These are phyloP conservation scores for Saccostrea cuccullata DNA, from an alignment of 1,140 invertebrate genomes.

Conservation along the genomic window DNA sequence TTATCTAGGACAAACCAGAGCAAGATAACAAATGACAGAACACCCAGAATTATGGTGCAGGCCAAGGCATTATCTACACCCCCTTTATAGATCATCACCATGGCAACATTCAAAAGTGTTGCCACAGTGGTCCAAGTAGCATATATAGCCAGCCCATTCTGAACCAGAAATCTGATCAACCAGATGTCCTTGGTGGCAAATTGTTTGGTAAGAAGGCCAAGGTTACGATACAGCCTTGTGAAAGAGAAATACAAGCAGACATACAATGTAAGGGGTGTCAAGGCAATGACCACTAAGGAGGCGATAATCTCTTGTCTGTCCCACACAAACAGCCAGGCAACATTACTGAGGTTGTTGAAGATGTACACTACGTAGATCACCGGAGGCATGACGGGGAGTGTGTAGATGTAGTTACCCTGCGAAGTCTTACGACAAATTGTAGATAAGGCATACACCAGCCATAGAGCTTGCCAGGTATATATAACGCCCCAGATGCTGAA, in stretches of 20 bases:
- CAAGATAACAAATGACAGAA: slow-evolving; percentile 58
- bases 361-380: slow-evolving; percentile 63
- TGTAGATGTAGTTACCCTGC: slow-evolving; percentile 63
- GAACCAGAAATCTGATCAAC: slow-evolving; percentile 70
- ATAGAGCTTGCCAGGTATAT: slow-evolving; percentile 69
- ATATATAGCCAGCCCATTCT: slow-evolving; percentile 76
- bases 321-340: slow-evolving; percentile 74
- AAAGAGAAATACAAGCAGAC: slow-evolving; percentile 64
- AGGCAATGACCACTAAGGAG: slow-evolving; percentile 57
- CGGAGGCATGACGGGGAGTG: slow-evolving; percentile 59
- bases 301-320: slow-evolving; percentile 59
- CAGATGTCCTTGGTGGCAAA: slow-evolving; percentile 63
- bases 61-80: slow-evolving; percentile 54
- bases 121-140: slow-evolving; percentile 74
- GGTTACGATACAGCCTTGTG: slow-evolving; percentile 55
- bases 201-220: slow-evolving; percentile 57
- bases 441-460: slow-evolving; percentile 66
- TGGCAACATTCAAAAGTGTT: slow-evolving; percentile 71
- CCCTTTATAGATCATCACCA: slow-evolving; percentile 66
- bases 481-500: slow-evolving; percentile 75
- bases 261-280: slow-evolving; percentile 65
- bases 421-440: slow-evolving; percentile 63
- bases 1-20: slow-evolving; percentile 69
- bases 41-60: slow-evolving; percentile 58
- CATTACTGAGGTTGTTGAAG: slow-evolving; percentile 65